Percentiles rank a stretch among this genome's conserved stretches.
These are phyloP conservation scores for Apomyelois bistriatella DNA, from an alignment of 2,888 invertebrate genomes.

Conservation along the genomic window DNA sequence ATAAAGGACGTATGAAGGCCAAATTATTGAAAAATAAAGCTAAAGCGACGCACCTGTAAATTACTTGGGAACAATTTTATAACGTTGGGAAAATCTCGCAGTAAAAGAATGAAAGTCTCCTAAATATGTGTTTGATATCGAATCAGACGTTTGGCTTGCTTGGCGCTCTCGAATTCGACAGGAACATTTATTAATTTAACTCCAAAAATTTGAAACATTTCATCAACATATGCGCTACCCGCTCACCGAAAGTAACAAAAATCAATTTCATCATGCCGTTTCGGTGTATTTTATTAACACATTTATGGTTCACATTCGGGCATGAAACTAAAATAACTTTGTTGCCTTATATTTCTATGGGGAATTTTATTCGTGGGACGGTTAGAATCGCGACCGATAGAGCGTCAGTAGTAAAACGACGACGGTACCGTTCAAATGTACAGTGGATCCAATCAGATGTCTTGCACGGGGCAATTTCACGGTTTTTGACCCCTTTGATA, in stretches of 20 bases:
- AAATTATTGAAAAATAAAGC: slow-evolving; percentile 8
- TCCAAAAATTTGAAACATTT: slow-evolving; percentile 7
- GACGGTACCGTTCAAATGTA: slow-evolving; percentile 32
- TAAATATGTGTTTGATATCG: background rate
- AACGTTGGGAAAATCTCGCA: background rate
- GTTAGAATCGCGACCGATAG: slow-evolving; percentile 39
- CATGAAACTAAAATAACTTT: slow-evolving; percentile 38
- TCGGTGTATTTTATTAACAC: slow-evolving; percentile 36
- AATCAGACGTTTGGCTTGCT: background rate
- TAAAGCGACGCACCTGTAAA: slow-evolving; percentile 1
- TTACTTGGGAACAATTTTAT: slow-evolving; percentile 5
- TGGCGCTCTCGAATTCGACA: background rate
- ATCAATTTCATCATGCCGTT: slow-evolving; percentile 23
- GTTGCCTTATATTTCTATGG: slow-evolving; percentile 37
- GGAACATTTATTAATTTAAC: background rate
- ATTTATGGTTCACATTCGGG: slow-evolving; percentile 37
- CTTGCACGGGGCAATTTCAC: slow-evolving; percentile 25
- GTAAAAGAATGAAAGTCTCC: background rate
- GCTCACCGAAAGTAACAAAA: slow-evolving; percentile 17
- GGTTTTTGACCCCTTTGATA: slow-evolving; percentile 24
- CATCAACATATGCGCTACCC: slow-evolving; percentile 7
- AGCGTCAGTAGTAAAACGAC: slow-evolving; percentile 35
- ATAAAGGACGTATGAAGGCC: background rate
- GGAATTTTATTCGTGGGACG: slow-evolving; percentile 40
- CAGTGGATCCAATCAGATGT: slow-evolving; percentile 32